Base-by-base conservation (phyloP, 2,888 invertebrate genomes). In the Oithona nana region DNA sequence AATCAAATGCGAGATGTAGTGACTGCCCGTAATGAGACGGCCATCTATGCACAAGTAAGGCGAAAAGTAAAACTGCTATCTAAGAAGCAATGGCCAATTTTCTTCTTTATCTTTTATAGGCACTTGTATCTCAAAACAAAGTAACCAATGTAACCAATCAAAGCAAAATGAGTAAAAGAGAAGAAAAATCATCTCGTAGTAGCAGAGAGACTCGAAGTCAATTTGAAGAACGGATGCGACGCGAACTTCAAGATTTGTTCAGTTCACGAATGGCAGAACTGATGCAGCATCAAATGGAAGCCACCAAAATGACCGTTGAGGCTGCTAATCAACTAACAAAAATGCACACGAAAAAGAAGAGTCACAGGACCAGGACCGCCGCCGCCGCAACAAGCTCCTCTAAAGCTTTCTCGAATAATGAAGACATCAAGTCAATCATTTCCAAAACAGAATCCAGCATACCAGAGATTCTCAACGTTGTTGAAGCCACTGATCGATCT, bases 1-100 rank as follows among this genome's bases (percentile, higher is more conserved):
- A 80, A 81, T 70, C 75, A 78, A 66, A 69, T 70, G 16, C 63
- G 71, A 63, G 68, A 70, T 3, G 68, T 73, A 8, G 24, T 29
- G 22, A 28, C 8, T 48, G 50, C 24, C 3, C 2, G 28, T 13
- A 3, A 20, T 3, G 68, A 72, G 3, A 65, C 73, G 63, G 72
- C 73, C 6, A 50, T 50, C 26, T 29, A 29, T 28, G 30, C 31
- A 30, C 39, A 29, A 8, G n/a, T n/a, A n/a, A n/a, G n/a, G n/a
- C n/a, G n/a, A n/a, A n/a, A n/a, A n/a, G n/a, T n/a, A n/a, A n/a
- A n/a, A n/a, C n/a, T n/a, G n/a, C n/a, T n/a, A n/a, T n/a, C n/a
- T n/a, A n/a, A n/a, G n/a, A n/a, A n/a, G n/a, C n/a, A n/a, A n/a
- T n/a, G n/a, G n/a, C n/a, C n/a, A n/a, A n/a, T n/a, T n/a, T n/a